Evolutionary conservation across 2,113 vertebrate species (phyloP).

Genomic region (Laticauda laticaudata): DNA sequence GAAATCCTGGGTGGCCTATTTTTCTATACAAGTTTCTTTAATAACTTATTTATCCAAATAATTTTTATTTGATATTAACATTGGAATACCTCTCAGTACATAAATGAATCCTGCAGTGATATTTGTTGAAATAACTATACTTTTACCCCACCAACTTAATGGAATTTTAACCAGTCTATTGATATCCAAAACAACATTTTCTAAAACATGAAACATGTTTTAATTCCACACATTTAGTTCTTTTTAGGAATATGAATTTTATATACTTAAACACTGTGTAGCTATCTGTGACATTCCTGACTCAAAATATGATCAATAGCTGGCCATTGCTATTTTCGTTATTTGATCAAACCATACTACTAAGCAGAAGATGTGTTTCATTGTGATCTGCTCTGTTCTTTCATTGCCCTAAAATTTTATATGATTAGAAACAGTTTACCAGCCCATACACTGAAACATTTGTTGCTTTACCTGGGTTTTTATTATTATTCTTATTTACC

Average conservation of each 20-base stretch:
- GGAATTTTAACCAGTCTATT: not conserved
- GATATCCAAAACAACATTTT: not conserved
- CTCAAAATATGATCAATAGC: not conserved
- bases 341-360: not conserved
- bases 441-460: not conserved
- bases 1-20: not conserved
- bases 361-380: not conserved
- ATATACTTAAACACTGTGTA: not conserved
- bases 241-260: not conserved
- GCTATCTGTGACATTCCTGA: not conserved
- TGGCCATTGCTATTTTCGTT: not conserved
- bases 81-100: not conserved
- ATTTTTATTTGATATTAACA: not conserved
- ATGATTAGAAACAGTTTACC: not conserved
- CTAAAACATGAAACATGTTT: not conserved
- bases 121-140: not conserved
- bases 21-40: not conserved
- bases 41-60: not conserved
- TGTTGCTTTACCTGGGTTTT: not conserved
- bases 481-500: not conserved
- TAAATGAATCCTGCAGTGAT: not conserved
- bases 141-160: not conserved
- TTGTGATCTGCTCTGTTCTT: not conserved
- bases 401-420: not conserved
- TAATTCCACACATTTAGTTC: not conserved